A percentile compares a stretch with the other conserved stretches of the same genome.
phyloP scores from a whole-genome alignment of 2,797 vertebrate genomes.

The Hydrophis major region DNA sequence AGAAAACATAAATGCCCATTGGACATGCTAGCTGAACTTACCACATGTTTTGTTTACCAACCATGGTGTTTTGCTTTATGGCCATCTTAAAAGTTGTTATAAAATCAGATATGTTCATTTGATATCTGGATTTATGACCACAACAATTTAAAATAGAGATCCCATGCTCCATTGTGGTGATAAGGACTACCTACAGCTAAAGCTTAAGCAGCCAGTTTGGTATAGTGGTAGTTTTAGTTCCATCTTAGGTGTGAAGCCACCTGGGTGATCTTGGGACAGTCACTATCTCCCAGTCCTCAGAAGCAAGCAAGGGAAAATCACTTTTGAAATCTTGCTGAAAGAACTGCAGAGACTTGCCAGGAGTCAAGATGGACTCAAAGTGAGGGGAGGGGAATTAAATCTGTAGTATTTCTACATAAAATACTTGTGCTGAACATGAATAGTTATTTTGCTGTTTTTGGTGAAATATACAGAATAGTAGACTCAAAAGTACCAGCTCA shows the following conservation, averaged over 20 bases:
- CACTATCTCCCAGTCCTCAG: background rate
- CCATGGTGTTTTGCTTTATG: background rate
- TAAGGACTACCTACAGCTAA: background rate
- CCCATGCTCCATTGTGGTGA: background rate
- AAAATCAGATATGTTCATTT: background rate
- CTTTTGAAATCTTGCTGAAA: background rate
- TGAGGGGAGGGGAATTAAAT: background rate
- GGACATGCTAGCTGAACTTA: background rate
- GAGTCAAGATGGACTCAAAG: background rate
- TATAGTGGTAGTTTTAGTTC: background rate
- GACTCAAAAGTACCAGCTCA: background rate
- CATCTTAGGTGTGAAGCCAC: background rate
- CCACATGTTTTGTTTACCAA: background rate
- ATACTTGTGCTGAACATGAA: background rate
- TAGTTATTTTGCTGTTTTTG: background rate
- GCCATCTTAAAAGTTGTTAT: background rate
- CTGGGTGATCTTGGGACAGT: background rate
- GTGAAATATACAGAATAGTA: background rate
- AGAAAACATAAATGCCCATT: background rate
- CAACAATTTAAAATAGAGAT: background rate
- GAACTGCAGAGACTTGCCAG: background rate
- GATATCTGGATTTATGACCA: background rate
- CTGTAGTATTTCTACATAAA: background rate
- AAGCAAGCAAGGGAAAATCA: background rate
- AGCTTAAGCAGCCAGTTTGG: background rate